These are phyloP conservation scores for Hypothenemus hampei DNA, from an alignment of 1,140 invertebrate genomes.

Conservation along the genomic window DNA sequence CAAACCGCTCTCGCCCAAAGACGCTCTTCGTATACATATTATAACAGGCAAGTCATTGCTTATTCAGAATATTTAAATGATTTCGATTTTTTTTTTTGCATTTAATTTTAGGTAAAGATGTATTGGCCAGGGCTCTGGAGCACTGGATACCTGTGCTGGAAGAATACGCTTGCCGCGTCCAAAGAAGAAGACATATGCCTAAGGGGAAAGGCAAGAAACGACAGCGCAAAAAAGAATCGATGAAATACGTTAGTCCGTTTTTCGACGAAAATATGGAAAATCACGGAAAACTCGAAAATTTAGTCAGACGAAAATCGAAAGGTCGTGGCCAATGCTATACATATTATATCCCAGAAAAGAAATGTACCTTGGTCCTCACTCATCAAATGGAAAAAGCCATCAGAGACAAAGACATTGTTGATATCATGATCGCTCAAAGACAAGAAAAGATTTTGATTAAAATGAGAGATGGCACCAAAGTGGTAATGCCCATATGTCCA, in stretches of 20 bases:
- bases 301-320: constrained; percentile 51
- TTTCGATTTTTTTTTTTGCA: not conserved
- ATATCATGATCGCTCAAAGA: constrained; percentile 69
- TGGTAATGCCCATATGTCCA: constrained; percentile 63
- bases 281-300: constrained; percentile 54
- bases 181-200: constrained; percentile 34
- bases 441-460: constrained; percentile 66
- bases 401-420: constrained; percentile 67
- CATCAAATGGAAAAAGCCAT: constrained; percentile 70
- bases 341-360: constrained; percentile 65
- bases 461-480: constrained; percentile 62
- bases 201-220: constrained; percentile 57
- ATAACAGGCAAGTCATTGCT: constrained; percentile 33
- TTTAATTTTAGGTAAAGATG: constrained; percentile 44
- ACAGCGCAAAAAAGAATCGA: constrained; percentile 58
- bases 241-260: constrained; percentile 59
- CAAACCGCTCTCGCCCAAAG: constrained; percentile 73
- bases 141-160: constrained; percentile 74
- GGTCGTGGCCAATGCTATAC: constrained; percentile 43
- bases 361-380: constrained; percentile 66
- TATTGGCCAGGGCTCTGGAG: constrained; percentile 36
- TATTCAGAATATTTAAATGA: not conserved
- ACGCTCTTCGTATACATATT: constrained; percentile 57
- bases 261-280: constrained; percentile 61
- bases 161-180: constrained; percentile 48